Evolutionary conservation across 2,113 vertebrate species (phyloP).

Genomic region (Rhinopomastus cyanomelas): DNA sequence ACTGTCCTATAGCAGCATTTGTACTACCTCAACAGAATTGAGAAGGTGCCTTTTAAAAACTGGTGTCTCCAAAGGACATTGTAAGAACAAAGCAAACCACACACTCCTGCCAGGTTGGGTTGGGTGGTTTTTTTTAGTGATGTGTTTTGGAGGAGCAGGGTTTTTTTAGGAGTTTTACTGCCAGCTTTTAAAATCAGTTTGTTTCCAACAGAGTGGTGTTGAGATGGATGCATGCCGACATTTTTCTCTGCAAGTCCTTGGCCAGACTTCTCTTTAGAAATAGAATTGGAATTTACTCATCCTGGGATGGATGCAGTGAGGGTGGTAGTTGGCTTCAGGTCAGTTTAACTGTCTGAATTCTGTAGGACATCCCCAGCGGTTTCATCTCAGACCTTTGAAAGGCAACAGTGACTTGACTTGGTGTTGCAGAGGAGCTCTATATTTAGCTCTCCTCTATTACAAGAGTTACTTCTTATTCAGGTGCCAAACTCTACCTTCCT

Average conservation of each 20-base stretch:
- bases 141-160: neutral
- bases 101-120: neutral
- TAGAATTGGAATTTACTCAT: neutral
- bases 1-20: neutral
- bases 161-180: neutral
- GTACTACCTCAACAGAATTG: neutral
- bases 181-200: neutral
- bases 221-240: neutral
- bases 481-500: neutral
- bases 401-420: neutral
- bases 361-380: neutral
- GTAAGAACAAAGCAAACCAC: neutral
- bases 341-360: neutral
- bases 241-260: constrained; percentile 13
- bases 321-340: neutral
- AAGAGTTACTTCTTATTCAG: neutral
- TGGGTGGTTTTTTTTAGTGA: neutral
- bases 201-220: neutral
- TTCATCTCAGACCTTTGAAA: neutral
- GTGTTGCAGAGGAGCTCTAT: neutral
- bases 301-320: neutral
- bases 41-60: constrained; percentile 32
- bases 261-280: neutral
- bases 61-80: neutral
- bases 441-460: neutral